A percentile compares a stretch with the other conserved stretches of the same genome.
These are phyloP conservation scores for Pyrrhia umbra DNA, from an alignment of 2,888 invertebrate genomes.

Conservation along the genomic window DNA sequence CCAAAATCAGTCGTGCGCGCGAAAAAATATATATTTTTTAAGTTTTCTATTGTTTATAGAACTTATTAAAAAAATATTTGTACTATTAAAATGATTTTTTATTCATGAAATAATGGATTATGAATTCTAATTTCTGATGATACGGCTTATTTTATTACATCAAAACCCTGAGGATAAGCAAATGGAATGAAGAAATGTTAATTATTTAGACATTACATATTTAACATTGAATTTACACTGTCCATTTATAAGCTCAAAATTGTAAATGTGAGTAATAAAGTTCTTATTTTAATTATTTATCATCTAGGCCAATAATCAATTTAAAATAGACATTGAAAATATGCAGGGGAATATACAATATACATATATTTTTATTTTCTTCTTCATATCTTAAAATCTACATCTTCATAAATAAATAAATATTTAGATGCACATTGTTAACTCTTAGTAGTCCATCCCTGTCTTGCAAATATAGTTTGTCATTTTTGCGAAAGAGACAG, in stretches of 20 bases:
- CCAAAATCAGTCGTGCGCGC: conserved; percentile 78
- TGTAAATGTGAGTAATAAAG: conserved; percentile 12
- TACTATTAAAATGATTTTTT: conserved; percentile 41
- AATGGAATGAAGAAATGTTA: conserved; percentile 23
- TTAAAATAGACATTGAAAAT: conserved; percentile 27
- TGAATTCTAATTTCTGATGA: background rate
- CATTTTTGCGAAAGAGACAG: background rate
- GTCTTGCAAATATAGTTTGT: background rate
- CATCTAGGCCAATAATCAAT: conserved; percentile 28
- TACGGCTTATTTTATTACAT: conserved; percentile 17
- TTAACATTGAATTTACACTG: conserved; percentile 30
- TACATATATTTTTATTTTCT: conserved; percentile 17
- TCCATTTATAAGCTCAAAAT: conserved; percentile 47
- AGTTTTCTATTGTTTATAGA: conserved; percentile 65
- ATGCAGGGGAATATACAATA: conserved; percentile 18
- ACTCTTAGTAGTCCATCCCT: too few relatives aligned
- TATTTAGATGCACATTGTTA: background rate
- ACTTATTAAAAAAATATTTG: conserved; percentile 44
- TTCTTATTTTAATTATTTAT: conserved; percentile 16
- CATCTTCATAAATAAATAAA: background rate
- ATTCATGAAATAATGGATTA: conserved; percentile 7
- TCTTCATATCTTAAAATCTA: too few relatives aligned
- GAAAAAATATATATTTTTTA: conserved; percentile 54
- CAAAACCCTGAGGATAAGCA: conserved; percentile 25
- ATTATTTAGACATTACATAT: conserved; percentile 21